Conservation (phyloP, 2,113 vertebrate species). For the Ptilorrhoa leucosticta region DNA sequence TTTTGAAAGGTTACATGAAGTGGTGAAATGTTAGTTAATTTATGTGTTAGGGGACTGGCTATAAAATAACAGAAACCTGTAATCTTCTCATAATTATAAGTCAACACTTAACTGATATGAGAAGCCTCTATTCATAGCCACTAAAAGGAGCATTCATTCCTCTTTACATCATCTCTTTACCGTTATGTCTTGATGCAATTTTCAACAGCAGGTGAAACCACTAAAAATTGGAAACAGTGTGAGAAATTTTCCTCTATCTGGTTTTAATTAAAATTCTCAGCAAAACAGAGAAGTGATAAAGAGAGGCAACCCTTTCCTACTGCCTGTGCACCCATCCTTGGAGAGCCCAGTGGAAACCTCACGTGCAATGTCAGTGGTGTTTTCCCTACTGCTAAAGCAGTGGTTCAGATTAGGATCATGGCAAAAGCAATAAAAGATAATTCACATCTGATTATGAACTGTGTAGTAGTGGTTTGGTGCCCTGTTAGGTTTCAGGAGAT, state of each 20-base stretch:
- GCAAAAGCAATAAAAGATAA: neutral
- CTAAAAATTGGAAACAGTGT: neutral
- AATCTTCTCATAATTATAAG: neutral
- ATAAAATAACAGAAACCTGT: neutral
- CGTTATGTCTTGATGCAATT: neutral
- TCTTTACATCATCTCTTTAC: conserved; percentile 11
- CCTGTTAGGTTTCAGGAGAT: neutral
- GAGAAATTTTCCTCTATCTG: conserved; percentile 1
- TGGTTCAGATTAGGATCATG: neutral
- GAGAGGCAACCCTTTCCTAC: neutral
- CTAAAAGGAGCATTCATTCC: conserved; percentile 47
- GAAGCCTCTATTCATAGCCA: conserved; percentile 18
- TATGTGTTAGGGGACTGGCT: neutral
- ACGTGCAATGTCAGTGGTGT: fast-evolving
- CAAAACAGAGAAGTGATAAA: neutral
- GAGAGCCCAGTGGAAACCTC: neutral
- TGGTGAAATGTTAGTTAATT: conserved; percentile 5
- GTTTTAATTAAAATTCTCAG: conserved; percentile 23
- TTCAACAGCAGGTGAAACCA: conserved; percentile 35
- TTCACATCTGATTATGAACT: neutral
- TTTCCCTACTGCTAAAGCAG: neutral
- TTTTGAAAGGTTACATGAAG: neutral
- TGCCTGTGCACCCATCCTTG: neutral
- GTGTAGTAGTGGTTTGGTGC: neutral
- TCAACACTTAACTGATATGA: conserved; percentile 22